These are phyloP conservation scores for Dendroctonus valens DNA, from an alignment of 1,140 invertebrate species.

Conservation along the genomic window DNA sequence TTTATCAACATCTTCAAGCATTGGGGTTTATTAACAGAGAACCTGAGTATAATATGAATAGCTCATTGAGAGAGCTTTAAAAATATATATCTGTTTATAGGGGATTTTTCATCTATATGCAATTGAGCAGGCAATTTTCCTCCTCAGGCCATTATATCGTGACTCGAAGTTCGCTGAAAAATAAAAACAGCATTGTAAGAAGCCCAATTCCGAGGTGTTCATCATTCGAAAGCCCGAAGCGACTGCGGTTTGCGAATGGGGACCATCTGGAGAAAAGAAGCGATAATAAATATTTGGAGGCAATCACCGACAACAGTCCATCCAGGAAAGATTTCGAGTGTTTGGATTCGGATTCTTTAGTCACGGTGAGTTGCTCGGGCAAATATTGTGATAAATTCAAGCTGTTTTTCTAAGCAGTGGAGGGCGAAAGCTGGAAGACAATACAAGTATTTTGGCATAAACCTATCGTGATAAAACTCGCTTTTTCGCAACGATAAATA, in stretches of 20 bases:
- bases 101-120: too few species aligned
- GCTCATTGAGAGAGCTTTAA: too few species aligned
- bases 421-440: too few species aligned
- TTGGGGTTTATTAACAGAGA: background rate
- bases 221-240: constrained; percentile 78
- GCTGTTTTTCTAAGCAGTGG: too few species aligned
- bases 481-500: too few species aligned
- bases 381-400: too few species aligned
- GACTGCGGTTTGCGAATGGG: constrained; percentile 71
- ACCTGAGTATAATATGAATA: background rate
- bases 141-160: constrained; percentile 39
- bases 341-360: constrained; percentile 14
- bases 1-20: background rate
- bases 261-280: constrained; percentile 49
- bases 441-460: too few species aligned
- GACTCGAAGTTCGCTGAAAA: constrained; percentile 67
- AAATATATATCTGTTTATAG: too few species aligned
- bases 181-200: constrained; percentile 47
- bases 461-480: too few species aligned
- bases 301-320: constrained; percentile 55
- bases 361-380: constrained; percentile 11
- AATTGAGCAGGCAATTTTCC: background rate
- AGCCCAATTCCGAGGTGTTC: constrained; percentile 61
- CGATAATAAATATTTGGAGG: constrained; percentile 48
- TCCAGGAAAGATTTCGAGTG: constrained; percentile 41